phyloP scores from a whole-genome alignment of 2,888 invertebrate genomes.

The Cephonodes hylas region DNA sequence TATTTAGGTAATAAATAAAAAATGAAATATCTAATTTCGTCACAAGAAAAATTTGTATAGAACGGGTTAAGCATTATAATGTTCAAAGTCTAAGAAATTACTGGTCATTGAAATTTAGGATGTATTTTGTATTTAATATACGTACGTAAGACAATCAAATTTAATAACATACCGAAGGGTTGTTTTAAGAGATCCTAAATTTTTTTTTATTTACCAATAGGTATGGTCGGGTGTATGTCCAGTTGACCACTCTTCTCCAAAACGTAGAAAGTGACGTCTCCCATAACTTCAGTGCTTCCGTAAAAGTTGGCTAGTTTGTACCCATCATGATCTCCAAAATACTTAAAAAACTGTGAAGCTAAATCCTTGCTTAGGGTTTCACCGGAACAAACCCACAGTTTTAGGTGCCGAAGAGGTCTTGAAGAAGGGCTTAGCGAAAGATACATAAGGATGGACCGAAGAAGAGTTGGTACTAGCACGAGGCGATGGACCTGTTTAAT shows the following conservation, averaged over 20 bases:
- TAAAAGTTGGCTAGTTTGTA: conserved; percentile 92
- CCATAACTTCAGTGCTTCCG: conserved; percentile 95
- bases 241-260: conserved; percentile 83
- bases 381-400: conserved; percentile 93
- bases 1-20: not conserved
- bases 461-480: conserved; percentile 91
- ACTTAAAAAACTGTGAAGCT: conserved; percentile 87
- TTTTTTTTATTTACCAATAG: conserved; percentile 84
- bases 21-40: not conserved
- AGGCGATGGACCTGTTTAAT: conserved; percentile 85
- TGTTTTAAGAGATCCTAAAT: not conserved
- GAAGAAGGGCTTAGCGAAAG: conserved; percentile 82
- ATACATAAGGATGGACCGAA: conserved; percentile 89
- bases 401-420: conserved; percentile 81
- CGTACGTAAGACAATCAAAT: no score
- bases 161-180: no score
- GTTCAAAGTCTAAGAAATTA: no score
- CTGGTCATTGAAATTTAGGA: no score
- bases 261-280: conserved; percentile 91
- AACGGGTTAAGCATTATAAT: no score
- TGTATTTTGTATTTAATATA: no score
- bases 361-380: conserved; percentile 88
- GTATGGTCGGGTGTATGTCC: conserved; percentile 84
- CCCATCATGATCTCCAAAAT: conserved; percentile 83
- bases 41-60: not conserved